Conservation (phyloP, 2,797 vertebrate genomes). For the Lithobates pipiens region DNA sequence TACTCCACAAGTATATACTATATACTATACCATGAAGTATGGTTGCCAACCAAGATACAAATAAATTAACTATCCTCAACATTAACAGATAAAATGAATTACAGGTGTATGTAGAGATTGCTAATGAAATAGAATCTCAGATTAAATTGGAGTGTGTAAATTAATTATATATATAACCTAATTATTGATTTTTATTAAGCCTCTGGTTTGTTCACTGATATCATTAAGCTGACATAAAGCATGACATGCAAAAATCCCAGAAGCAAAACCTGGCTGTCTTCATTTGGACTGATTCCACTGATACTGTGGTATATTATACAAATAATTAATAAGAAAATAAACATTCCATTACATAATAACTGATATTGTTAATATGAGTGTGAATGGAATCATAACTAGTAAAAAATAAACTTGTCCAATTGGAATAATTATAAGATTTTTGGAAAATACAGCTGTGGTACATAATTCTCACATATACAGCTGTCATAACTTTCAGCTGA, state of each 20-base stretch:
- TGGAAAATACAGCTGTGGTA: neutral
- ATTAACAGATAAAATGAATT: neutral
- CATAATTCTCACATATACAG: neutral
- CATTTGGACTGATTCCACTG: neutral
- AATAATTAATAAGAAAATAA: neutral
- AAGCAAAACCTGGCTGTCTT: neutral
- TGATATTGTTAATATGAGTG: neutral
- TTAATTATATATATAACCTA: constrained; percentile 5
- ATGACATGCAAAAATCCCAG: neutral
- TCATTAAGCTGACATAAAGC: neutral
- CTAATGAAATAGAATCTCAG: neutral
- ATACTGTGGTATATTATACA: neutral
- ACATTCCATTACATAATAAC: neutral
- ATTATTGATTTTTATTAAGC: neutral
- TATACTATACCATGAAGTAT: no score
- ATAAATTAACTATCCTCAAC: neutral
- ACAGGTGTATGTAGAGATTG: neutral
- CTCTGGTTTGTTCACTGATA: neutral
- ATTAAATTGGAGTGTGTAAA: neutral
- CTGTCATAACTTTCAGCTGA: neutral
- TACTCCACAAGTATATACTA: no score
- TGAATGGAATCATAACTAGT: neutral
- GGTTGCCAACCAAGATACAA: no score
- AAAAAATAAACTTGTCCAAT: neutral
- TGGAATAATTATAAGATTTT: neutral